Conservation (phyloP, 2,888 invertebrate species). For the Apamea sordens region DNA sequence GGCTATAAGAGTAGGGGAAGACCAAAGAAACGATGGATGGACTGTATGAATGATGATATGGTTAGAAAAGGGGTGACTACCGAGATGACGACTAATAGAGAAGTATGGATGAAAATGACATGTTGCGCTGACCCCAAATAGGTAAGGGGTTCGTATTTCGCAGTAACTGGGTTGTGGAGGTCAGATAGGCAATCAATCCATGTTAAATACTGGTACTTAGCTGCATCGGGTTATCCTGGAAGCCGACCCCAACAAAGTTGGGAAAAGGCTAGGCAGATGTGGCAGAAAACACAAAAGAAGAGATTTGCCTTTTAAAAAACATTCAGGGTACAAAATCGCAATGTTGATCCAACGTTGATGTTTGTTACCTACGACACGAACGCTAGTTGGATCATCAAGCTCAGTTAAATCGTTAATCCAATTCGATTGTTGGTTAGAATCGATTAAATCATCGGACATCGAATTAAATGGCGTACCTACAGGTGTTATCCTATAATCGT, state of each 20-base stretch:
- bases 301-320: not conserved
- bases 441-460: slow-evolving; percentile 24
- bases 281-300: not conserved
- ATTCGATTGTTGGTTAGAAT: slow-evolving; percentile 13
- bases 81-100: no score
- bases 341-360: not conserved
- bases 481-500: slow-evolving; percentile 36
- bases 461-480: slow-evolving; percentile 14
- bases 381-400: not conserved
- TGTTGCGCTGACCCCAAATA: no score
- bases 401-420: not conserved
- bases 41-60: not conserved
- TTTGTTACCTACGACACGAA: not conserved
- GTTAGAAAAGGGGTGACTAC: no score
- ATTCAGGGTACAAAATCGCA: not conserved
- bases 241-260: no score
- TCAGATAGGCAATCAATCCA: no score
- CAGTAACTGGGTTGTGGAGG: no score
- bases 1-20: not conserved
- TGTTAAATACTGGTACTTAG: no score
- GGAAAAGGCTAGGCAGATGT: no score
- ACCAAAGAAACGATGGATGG: not conserved
- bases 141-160: no score
- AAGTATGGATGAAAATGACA: no score
- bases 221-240: no score